Evolutionary conservation across 64 coral and sea anemone species (phyloP).

Genomic region (Acropora tenuis): DNA sequence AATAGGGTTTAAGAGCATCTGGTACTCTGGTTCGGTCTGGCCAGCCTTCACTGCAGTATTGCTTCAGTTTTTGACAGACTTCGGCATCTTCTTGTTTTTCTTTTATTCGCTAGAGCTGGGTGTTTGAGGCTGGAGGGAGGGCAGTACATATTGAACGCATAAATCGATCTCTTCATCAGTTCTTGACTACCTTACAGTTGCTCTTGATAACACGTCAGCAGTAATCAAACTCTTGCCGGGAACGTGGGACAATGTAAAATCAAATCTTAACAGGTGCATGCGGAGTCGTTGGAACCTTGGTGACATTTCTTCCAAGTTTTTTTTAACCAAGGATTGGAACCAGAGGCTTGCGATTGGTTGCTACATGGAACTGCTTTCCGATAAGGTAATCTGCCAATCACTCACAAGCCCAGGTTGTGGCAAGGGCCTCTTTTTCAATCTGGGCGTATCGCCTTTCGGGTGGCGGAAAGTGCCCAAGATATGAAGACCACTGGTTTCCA

Average conservation of each 20-base stretch:
- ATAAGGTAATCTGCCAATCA: not conserved
- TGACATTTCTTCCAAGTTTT: too few relatives aligned
- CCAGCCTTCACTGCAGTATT: slow-evolving; percentile 27
- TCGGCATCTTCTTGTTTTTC: slow-evolving; percentile 39
- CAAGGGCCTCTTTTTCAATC: slow-evolving; percentile 39
- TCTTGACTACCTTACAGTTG: too few relatives aligned
- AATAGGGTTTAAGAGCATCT: too few relatives aligned
- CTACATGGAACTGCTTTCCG: too few relatives aligned
- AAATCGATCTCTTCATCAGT: not conserved
- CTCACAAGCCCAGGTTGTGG: too few relatives aligned
- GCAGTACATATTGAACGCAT: not conserved
- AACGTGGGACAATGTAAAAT: too few relatives aligned
- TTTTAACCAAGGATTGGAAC: too few relatives aligned
- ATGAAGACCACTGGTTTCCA: slow-evolving; percentile 69
- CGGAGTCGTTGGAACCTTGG: too few relatives aligned
- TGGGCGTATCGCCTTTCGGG: slow-evolving; percentile 30
- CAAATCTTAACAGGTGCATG: too few relatives aligned
- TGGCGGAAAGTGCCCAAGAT: slow-evolving; percentile 39
- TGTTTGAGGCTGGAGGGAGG: not conserved
- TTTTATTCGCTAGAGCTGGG: not conserved
- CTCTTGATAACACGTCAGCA: too few relatives aligned
- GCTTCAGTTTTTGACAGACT: slow-evolving; percentile 23
- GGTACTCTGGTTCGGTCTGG: not conserved
- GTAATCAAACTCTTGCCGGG: too few relatives aligned
- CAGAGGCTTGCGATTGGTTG: too few relatives aligned